phyloP scores from a whole-genome alignment of 2,888 invertebrate genomes.

The Chrysolina oricalcia region DNA sequence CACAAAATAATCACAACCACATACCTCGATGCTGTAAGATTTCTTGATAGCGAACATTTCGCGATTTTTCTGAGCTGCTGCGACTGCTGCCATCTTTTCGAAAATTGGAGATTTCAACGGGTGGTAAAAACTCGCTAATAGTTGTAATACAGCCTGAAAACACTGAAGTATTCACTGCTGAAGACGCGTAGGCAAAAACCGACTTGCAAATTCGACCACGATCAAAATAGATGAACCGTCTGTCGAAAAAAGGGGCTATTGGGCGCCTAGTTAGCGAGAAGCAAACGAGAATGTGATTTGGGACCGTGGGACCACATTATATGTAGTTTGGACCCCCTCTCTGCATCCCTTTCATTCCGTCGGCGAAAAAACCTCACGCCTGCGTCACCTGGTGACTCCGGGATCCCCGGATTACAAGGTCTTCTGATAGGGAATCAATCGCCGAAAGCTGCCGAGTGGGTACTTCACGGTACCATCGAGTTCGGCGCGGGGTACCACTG shows the following conservation, averaged over 20 bases:
- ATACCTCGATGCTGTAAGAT: conserved; percentile 97
- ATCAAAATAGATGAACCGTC: conserved; percentile 69
- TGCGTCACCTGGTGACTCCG: conserved; percentile 75
- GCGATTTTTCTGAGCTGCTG: conserved; percentile 94
- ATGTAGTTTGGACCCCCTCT: conserved; percentile 72
- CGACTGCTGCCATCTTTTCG: conserved; percentile 84
- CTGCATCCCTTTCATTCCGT: conserved; percentile 69
- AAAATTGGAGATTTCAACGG: conserved; percentile 64
- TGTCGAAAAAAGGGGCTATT: conserved; percentile 63
- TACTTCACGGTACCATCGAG: neutral
- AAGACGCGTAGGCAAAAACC: conserved; percentile 70
- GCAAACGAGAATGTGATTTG: conserved; percentile 66
- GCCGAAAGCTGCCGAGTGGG: neutral
- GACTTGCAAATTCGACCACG: conserved; percentile 73
- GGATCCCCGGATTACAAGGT: conserved; percentile 59
- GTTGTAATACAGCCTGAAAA: conserved; percentile 67
- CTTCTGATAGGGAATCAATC: conserved; percentile 8
- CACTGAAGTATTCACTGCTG: conserved; percentile 70
- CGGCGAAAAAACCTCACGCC: conserved; percentile 74
- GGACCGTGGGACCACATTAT: conserved; percentile 65
- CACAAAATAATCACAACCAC: conserved; percentile 64
- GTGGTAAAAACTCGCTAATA: conserved; percentile 52
- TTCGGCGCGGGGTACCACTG: neutral
- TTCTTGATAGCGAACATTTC: conserved; percentile 98
- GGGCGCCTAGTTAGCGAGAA: conserved; percentile 64